Evolutionary conservation across 2,888 invertebrate species (phyloP).

Genomic region (Teinopalpus imperialis): DNA sequence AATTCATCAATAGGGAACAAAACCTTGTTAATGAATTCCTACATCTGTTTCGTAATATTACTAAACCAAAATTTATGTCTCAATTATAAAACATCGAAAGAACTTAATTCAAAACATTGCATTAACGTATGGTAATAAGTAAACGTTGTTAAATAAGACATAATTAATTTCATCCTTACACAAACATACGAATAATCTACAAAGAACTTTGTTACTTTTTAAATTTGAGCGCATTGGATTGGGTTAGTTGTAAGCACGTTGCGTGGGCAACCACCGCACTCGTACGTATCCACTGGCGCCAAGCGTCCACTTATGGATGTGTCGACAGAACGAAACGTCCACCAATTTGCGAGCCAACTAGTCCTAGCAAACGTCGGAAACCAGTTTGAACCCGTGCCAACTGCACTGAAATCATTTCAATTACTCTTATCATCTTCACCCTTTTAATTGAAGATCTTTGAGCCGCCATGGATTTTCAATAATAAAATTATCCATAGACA

Average conservation of each 20-base stretch:
- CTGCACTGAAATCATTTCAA: conserved; percentile 16
- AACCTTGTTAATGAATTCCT: no score
- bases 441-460: conserved; percentile 16
- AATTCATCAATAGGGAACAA: no score
- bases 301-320: conserved; percentile 24
- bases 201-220: conserved; percentile 13
- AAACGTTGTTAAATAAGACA: not conserved
- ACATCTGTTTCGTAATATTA: no score
- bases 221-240: conserved; percentile 6
- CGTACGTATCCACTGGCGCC: conserved; percentile 10
- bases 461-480: no score
- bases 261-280: conserved; percentile 20
- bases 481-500: no score
- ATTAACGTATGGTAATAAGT: no score
- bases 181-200: not conserved
- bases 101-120: no score
- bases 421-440: conserved; percentile 24
- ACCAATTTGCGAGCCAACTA: conserved; percentile 22
- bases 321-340: conserved; percentile 21
- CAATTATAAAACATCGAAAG: no score
- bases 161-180: not conserved
- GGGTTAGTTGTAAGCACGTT: conserved; percentile 14
- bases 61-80: no score
- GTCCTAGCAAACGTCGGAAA: conserved; percentile 17
- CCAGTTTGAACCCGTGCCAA: conserved; percentile 18